Conservation (phyloP, 92 coral and sea anemone genomes). For the Parazoanthus darwini region DNA sequence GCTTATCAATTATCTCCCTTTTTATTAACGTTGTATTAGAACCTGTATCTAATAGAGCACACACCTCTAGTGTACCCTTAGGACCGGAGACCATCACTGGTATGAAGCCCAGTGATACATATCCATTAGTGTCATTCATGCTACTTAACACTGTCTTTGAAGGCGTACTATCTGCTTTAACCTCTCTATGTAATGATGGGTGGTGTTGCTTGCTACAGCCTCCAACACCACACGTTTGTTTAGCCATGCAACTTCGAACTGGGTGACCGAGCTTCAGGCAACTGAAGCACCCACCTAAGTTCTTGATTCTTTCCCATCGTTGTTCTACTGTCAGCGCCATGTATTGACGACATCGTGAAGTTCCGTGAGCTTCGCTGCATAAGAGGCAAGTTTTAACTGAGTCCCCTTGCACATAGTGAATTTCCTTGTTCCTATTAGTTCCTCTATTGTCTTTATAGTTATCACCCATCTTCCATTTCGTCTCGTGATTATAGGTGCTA, state of each 20-base stretch:
- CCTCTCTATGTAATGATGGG: too few species aligned
- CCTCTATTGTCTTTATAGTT: background rate
- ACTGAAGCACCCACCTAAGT: background rate
- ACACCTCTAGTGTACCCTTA: too few species aligned
- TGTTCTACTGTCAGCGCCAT: background rate
- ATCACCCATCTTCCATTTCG: background rate
- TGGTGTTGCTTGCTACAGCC: too few species aligned
- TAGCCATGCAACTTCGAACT: background rate
- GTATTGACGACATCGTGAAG: background rate
- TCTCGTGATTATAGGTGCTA: background rate
- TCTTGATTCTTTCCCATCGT: background rate
- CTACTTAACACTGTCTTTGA: background rate
- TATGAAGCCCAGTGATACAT: too few species aligned
- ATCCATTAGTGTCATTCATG: background rate
- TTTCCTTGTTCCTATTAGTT: background rate
- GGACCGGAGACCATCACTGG: too few species aligned
- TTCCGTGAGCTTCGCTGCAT: background rate
- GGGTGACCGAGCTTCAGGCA: too few species aligned
- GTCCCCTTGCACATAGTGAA: background rate
- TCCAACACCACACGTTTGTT: too few species aligned
- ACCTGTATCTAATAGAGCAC: too few species aligned
- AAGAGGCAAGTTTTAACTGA: background rate
- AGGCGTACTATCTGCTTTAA: background rate
- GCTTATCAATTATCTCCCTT: too few species aligned
- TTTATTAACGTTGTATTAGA: too few species aligned